Percentiles rank a stretch among this genome's conserved stretches.
phyloP scores from a whole-genome alignment of 2,113 vertebrate genomes.

The Conger conger region DNA sequence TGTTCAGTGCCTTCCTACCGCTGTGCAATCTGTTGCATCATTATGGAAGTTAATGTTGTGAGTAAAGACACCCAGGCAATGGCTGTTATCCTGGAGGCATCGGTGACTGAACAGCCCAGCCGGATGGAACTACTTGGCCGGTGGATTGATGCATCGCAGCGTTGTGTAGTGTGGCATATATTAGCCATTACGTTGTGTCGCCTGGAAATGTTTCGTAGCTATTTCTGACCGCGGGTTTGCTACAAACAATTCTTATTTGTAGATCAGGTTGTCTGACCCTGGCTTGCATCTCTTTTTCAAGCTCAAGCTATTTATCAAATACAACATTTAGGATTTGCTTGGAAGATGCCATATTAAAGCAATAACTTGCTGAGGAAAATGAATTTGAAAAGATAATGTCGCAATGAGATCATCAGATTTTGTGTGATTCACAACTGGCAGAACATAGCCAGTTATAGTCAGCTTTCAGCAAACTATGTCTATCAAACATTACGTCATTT shows the following conservation, averaged over 20 bases:
- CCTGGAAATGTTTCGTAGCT: not conserved
- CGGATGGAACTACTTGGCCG: not conserved
- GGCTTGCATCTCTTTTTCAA: no score
- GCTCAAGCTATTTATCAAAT: no score
- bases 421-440: not conserved
- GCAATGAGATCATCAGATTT: not conserved
- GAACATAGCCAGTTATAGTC: not conserved
- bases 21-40: not conserved
- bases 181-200: not conserved
- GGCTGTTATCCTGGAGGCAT: not conserved
- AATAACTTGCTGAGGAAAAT: not conserved
- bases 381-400: not conserved
- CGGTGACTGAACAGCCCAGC: not conserved
- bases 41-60: conserved; percentile 3
- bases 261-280: no score
- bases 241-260: no score
- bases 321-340: no score
- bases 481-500: not conserved
- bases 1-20: not conserved
- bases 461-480: not conserved
- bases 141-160: not conserved
- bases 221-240: not conserved
- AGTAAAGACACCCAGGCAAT: not conserved
- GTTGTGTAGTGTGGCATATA: not conserved
- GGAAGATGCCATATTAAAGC: not conserved